Percentiles rank a stretch among this genome's conserved stretches.
Evolutionary conservation across 2,888 invertebrate species (phyloP).

Genomic region (Megaustenia siamemsis): DNA sequence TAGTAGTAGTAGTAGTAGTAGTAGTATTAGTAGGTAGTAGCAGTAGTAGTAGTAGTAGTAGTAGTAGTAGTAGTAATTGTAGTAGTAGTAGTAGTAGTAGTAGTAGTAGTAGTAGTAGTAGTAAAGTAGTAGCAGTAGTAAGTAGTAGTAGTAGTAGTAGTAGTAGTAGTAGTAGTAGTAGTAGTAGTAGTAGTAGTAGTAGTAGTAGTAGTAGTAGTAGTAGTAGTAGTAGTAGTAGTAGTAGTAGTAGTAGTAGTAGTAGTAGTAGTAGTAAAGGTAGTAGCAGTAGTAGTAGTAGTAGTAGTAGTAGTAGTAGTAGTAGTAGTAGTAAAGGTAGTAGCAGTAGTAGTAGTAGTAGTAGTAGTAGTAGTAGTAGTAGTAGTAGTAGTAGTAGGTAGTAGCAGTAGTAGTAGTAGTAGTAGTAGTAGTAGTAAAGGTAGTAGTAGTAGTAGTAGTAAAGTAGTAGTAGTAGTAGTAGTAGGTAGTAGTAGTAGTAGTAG

Average conservation of each 20-base stretch:
- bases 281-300: too few relatives aligned
- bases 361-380: constrained; percentile 55
- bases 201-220: constrained; percentile 51
- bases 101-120: too few relatives aligned
- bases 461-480: too few relatives aligned
- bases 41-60: too few relatives aligned
- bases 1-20: too few relatives aligned
- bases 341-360: constrained; percentile 56
- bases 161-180: constrained; percentile 56
- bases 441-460: constrained; percentile 37
- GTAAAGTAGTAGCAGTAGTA: too few relatives aligned
- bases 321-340: constrained; percentile 56
- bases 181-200: constrained; percentile 44
- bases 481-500: too few relatives aligned
- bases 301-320: constrained; percentile 33
- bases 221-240: constrained; percentile 51
- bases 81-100: too few relatives aligned
- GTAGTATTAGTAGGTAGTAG: too few relatives aligned
- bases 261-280: constrained; percentile 26
- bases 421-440: constrained; percentile 54
- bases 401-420: constrained; percentile 57
- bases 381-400: too few relatives aligned
- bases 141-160: constrained; percentile 49
- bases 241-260: constrained; percentile 56
- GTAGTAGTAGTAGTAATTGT: too few relatives aligned